phyloP scores from a whole-genome alignment of 2,113 vertebrate species.

The Misgurnus mizolepis region DNA sequence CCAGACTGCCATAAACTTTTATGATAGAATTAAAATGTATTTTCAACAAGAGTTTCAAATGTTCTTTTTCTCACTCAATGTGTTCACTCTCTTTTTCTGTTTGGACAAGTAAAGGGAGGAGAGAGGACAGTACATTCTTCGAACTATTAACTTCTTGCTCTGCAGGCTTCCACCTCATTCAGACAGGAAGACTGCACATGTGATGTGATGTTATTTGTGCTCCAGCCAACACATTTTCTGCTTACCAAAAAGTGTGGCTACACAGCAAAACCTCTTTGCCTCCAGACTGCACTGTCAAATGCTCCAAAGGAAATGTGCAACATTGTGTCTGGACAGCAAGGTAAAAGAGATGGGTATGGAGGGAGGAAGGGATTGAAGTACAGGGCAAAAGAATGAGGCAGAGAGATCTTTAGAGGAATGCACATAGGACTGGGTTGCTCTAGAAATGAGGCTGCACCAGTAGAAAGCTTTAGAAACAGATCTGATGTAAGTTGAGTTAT shows the following conservation, averaged over 20 bases:
- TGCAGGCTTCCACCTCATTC: slow-evolving; percentile 26
- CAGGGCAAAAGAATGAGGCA: slow-evolving; percentile 41
- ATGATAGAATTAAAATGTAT: slow-evolving; percentile 35
- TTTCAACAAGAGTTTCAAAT: neutral
- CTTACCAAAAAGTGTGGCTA: slow-evolving; percentile 44
- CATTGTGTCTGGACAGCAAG: slow-evolving; percentile 23
- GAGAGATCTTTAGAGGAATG: slow-evolving; percentile 18
- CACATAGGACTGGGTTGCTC: slow-evolving; percentile 16
- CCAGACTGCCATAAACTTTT: slow-evolving; percentile 60
- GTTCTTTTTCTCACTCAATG: neutral
- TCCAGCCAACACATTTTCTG: slow-evolving; percentile 40
- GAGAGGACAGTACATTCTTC: slow-evolving; percentile 29
- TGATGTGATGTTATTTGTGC: slow-evolving; percentile 12
- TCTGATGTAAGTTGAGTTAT: slow-evolving; percentile 19
- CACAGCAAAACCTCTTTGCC: slow-evolving; percentile 37
- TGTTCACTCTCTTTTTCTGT: neutral
- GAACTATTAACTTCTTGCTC: slow-evolving; percentile 39
- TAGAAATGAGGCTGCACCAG: slow-evolving; percentile 28
- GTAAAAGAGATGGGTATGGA: slow-evolving; percentile 7
- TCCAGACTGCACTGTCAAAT: slow-evolving; percentile 36
- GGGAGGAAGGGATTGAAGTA: neutral
- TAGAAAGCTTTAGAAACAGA: slow-evolving; percentile 6
- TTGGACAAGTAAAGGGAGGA: neutral
- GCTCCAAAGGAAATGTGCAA: slow-evolving; percentile 3
- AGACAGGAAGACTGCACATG: slow-evolving; percentile 25